Base-by-base conservation (phyloP, 2,113 vertebrate genomes). In the Gopherus flavomarginatus region DNA sequence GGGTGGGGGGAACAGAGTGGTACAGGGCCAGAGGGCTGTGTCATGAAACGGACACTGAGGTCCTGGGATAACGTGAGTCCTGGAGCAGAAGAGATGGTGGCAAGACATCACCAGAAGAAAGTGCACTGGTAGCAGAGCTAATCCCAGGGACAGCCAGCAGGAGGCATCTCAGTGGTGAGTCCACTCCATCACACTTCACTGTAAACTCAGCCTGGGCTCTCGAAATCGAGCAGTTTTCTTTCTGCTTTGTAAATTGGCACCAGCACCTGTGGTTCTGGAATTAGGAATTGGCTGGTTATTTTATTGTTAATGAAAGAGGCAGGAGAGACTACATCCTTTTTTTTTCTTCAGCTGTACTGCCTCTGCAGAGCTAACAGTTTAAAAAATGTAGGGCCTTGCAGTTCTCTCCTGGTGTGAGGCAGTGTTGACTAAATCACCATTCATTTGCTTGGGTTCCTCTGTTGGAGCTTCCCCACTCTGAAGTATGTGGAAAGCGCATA, bases 401-500 rank as follows among this genome's bases (percentile, higher is more conserved):
- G 72, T 91, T 24, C 35, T 12, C 13, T 59, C 79, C 4, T 0
- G 17, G 49, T 89, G 11, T 87, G 59, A 94, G 35, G 72, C 87
- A 88, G 2, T 81, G 78, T 49, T 95, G 86, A 87, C 12, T 87
- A 75, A 91, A 47, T 17, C 47, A 80, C 29, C 91, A 16, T 57
- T 83, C 17, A 44, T 35, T 87, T 95, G 88, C 27, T 90, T 77
- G 59, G 4, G 8, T 52, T 83, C 6, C 42, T 80, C 42, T 95
- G 5, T 42, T 87, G 80, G 19, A 81, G 1, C 5, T 29, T 85
- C 56, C 44, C 21, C 0, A 1, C 84, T 87, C 24, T 78, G n/a
- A 81, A 85, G 24, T 0, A 0, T 5, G 12, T 81, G 57, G 49
- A 26, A 42, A 86, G 54, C 11, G 17, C 0, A 0, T 47, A n/a